Percentiles rank a stretch among this genome's conserved stretches.
phyloP scores from a whole-genome alignment of 1,140 invertebrate species.

The Diabrotica virgifera region DNA sequence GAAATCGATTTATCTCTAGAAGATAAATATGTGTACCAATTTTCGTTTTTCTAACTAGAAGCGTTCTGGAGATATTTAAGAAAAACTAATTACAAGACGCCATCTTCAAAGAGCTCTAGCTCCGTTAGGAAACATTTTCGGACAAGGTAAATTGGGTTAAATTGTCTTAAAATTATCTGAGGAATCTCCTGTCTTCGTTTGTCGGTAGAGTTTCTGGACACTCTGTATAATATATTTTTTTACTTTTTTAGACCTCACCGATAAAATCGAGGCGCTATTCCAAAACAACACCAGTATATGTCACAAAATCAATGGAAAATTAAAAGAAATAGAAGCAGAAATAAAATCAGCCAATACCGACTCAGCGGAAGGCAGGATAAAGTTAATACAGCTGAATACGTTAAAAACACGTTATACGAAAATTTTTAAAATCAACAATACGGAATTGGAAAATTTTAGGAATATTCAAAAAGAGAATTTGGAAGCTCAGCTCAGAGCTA shows the following conservation, averaged over 20 bases:
- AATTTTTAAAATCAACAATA: conserved; percentile 30
- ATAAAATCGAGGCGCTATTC: conserved; percentile 34
- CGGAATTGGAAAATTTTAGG: conserved; percentile 32
- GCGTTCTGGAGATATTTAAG: no score
- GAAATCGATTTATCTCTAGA: no score
- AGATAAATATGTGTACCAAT: no score
- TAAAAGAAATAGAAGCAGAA: conserved; percentile 37
- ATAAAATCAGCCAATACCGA: conserved; percentile 23
- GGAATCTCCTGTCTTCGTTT: no score
- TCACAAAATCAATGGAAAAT: conserved; percentile 28
- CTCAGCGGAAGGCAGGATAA: conserved; percentile 36
- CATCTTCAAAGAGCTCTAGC: no score
- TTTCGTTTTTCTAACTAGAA: no score
- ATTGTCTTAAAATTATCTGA: no score
- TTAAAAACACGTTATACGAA: conserved; percentile 35
- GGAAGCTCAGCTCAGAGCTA: conserved; percentile 33
- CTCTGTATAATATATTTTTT: neutral
- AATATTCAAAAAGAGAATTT: conserved; percentile 31
- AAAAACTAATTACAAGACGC: no score
- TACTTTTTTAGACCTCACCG: conserved; percentile 31
- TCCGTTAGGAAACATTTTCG: no score
- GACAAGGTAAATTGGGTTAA: no score
- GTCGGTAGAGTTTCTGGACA: no score
- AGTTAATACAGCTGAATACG: conserved; percentile 39
- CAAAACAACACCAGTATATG: conserved; percentile 35